A percentile compares a stretch with the other conserved stretches of the same genome.
Conservation (phyloP, 1,140 invertebrate species). For the Paramacrobiotus metropolitanus region DNA sequence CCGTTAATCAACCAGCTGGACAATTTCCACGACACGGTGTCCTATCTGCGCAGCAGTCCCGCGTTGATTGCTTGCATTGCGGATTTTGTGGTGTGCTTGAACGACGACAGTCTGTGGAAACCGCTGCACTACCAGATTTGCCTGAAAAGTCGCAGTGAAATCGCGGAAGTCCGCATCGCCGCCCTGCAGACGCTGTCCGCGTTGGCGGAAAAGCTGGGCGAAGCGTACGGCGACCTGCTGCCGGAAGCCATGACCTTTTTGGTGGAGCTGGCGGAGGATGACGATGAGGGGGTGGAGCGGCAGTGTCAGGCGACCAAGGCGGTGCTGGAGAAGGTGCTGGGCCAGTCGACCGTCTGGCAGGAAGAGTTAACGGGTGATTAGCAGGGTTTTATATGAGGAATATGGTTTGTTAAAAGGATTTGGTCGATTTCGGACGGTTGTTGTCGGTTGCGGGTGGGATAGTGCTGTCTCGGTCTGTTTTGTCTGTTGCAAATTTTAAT, state of each 20-base stretch:
- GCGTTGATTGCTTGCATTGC: not conserved
- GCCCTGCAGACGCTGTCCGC: not conserved
- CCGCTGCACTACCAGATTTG: not conserved
- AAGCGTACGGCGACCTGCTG: not conserved
- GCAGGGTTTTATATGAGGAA: too few species aligned
- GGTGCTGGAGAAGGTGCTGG: not conserved
- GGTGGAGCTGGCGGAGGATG: not conserved
- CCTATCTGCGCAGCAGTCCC: not conserved
- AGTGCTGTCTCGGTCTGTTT: too few species aligned
- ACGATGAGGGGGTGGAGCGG: not conserved
- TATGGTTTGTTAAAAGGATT: too few species aligned
- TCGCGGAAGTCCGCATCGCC: not conserved
- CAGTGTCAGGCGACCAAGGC: not conserved
- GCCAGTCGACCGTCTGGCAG: not conserved
- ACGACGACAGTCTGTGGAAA: slow-evolving; percentile 5
- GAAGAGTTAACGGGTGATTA: too few species aligned
- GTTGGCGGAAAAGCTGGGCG: not conserved
- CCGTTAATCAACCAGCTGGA: not conserved
- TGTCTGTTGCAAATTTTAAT: too few species aligned
- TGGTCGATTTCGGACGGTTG: too few species aligned
- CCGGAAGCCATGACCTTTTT: slow-evolving; percentile 3
- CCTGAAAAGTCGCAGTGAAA: not conserved
- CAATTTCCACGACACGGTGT: not conserved
- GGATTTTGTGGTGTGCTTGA: not conserved
- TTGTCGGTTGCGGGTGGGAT: too few species aligned